phyloP scores from a whole-genome alignment of 2,113 vertebrate species.

The Gadus macrocephalus region DNA sequence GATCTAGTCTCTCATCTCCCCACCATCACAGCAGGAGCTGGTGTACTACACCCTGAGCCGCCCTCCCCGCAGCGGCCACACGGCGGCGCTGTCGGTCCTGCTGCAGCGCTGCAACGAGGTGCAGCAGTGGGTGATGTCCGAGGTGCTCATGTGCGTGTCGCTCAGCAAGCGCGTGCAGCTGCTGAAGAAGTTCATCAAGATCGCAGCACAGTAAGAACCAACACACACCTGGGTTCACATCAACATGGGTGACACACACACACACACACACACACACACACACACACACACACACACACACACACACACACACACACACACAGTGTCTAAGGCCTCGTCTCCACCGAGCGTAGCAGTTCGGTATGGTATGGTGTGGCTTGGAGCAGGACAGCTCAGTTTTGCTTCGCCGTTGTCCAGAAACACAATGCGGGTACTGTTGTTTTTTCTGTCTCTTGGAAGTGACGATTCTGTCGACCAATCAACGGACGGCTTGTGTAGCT shows the following conservation, averaged over 20 bases:
- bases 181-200: constrained; percentile 98
- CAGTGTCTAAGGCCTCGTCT: no score
- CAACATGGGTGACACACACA: neutral
- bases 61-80: constrained; percentile 79
- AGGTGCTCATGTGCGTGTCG: constrained; percentile 90
- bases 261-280: neutral
- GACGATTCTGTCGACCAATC: no score
- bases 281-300: neutral
- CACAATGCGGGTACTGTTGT: no score
- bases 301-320: neutral
- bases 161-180: constrained; percentile 94
- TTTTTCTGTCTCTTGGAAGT: no score
- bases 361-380: no score
- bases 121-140: constrained; percentile 97
- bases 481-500: no score
- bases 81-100: constrained; percentile 86
- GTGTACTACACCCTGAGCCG: constrained; percentile 95
- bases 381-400: no score
- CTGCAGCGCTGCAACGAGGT: constrained; percentile 96
- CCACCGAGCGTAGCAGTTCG: no score
- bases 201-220: constrained; percentile 91
- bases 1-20: no score
- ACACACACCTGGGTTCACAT: no score
- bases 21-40: constrained; percentile 84
- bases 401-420: no score